A percentile compares a stretch with the other conserved stretches of the same genome.
Evolutionary conservation across 2,113 vertebrate genomes (phyloP).

Genomic region (Larimichthys crocea): DNA sequence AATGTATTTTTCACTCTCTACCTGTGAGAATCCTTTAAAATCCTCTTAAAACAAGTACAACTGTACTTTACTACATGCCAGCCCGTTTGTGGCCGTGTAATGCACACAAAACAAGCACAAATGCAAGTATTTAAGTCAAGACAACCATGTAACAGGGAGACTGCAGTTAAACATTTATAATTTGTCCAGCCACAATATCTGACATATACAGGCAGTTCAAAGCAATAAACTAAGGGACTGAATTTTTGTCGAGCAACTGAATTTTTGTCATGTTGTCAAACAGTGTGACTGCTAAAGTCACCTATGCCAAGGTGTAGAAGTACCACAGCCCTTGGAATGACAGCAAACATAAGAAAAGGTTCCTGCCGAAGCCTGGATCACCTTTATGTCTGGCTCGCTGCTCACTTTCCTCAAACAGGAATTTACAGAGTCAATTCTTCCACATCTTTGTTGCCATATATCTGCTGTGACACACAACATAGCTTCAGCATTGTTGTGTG

Average conservation of each 20-base stretch:
- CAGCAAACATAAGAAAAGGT: conserved; percentile 44
- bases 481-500: conserved; percentile 38
- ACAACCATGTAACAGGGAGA: conserved; percentile 47
- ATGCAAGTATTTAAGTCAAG: conserved; percentile 33
- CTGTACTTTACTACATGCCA: background rate
- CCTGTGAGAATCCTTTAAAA: background rate
- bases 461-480: conserved; percentile 43
- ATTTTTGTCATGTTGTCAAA: conserved; percentile 56
- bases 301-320: conserved; percentile 50
- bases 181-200: conserved; percentile 47
- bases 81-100: conserved; percentile 36
- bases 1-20: background rate
- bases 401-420: conserved; percentile 31
- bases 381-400: conserved; percentile 44
- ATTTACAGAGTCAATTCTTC: conserved; percentile 57
- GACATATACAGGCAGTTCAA: conserved; percentile 19
- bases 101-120: conserved; percentile 24
- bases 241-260: conserved; percentile 22
- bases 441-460: conserved; percentile 53
- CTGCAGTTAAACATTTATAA: conserved; percentile 28
- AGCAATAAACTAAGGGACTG: conserved; percentile 20
- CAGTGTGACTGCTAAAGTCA: conserved; percentile 29
- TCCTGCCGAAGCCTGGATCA: conserved; percentile 47
- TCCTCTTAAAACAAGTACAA: conserved; percentile 3
- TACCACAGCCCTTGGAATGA: conserved; percentile 31